These are phyloP conservation scores for Sclerurus mexicanus DNA, from an alignment of 2,113 vertebrate genomes.

Conservation along the genomic window DNA sequence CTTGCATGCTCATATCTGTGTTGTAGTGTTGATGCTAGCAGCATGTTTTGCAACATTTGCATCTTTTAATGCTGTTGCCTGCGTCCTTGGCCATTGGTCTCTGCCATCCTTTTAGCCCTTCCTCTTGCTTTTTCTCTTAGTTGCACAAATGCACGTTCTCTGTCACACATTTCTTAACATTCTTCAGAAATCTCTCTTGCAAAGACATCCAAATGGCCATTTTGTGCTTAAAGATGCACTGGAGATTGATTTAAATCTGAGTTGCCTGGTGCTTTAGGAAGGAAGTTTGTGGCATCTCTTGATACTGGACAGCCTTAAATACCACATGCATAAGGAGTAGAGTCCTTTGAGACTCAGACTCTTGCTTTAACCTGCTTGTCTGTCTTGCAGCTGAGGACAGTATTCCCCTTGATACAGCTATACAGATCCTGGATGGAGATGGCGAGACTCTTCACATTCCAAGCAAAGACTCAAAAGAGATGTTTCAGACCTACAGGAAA, in stretches of 20 bases:
- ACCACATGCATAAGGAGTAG: neutral
- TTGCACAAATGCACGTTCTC: neutral
- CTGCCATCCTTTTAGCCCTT: neutral
- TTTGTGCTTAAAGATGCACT: neutral
- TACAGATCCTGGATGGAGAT: slow-evolving; percentile 59
- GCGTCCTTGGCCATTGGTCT: neutral
- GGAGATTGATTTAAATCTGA: neutral
- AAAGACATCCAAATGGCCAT: neutral
- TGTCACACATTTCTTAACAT: neutral
- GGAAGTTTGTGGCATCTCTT: neutral
- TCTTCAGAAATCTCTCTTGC: neutral
- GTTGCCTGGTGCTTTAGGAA: neutral
- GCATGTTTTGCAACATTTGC: neutral
- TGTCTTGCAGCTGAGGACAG: slow-evolving; percentile 52
- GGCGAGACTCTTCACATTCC: slow-evolving; percentile 34
- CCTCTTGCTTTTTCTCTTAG: neutral
- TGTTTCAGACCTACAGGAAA: slow-evolving; percentile 75
- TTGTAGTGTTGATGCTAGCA: neutral
- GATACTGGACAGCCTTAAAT: neutral
- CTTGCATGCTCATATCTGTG: neutral
- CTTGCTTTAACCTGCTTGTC: slow-evolving; percentile 20
- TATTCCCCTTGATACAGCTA: slow-evolving; percentile 61
- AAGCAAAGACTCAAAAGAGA: slow-evolving; percentile 66
- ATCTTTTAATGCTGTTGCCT: neutral
- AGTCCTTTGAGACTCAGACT: neutral